Conservation (phyloP, 2,888 invertebrate species). For the Xylota segnis region DNA sequence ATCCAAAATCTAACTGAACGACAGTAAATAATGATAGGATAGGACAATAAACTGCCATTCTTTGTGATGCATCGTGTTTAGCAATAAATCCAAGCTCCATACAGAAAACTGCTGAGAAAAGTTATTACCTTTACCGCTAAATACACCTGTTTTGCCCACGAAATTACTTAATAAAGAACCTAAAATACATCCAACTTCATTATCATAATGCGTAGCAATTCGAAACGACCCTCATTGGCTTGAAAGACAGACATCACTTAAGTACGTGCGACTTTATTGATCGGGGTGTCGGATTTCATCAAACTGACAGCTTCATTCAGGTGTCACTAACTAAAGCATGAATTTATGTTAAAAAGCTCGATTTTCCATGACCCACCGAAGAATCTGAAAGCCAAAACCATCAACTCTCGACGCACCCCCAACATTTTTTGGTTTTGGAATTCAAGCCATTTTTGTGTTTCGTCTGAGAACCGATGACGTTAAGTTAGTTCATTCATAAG, state of each 20-base stretch:
- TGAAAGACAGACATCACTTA: not conserved
- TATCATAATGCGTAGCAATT: constrained; percentile 33
- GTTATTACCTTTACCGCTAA: constrained; percentile 42
- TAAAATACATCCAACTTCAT: constrained; percentile 17
- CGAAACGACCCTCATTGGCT: not conserved
- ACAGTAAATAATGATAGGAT: constrained; percentile 19
- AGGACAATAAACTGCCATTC: constrained; percentile 16
- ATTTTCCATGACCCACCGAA: constrained; percentile 6
- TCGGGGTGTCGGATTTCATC: constrained; percentile 45
- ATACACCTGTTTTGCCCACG: constrained; percentile 27
- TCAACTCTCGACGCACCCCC: constrained; percentile 23
- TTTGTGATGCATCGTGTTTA: constrained; percentile 4
- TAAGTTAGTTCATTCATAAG: constrained; percentile 19
- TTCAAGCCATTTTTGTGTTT: constrained; percentile 16
- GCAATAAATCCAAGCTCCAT: not conserved
- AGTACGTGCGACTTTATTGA: constrained; percentile 16
- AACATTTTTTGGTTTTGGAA: constrained; percentile 22
- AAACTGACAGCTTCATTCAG: constrained; percentile 19
- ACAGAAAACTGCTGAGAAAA: not conserved
- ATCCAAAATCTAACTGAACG: not conserved
- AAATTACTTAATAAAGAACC: constrained; percentile 45
- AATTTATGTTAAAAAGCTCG: constrained; percentile 1
- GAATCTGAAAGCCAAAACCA: constrained; percentile 6
- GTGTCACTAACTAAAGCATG: constrained; percentile 15
- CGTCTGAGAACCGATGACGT: constrained; percentile 1